Percentiles rank a stretch among this genome's conserved stretches.
These are phyloP conservation scores for Meriones psammophilus DNA, from an alignment of 2,797 vertebrate species.

Conservation along the genomic window DNA sequence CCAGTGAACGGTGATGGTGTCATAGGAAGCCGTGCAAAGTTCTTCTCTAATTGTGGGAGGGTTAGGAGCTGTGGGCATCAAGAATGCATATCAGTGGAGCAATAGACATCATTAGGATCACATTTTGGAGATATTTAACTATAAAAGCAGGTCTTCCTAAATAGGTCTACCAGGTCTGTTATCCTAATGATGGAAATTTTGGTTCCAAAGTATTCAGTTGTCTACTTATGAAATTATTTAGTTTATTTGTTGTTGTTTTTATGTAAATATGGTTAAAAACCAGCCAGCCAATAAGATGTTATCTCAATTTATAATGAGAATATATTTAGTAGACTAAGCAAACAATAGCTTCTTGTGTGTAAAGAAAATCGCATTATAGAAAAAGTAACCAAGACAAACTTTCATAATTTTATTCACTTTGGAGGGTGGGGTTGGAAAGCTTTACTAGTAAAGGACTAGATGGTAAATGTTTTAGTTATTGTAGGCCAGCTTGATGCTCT, in stretches of 20 bases:
- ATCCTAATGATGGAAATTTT: background rate
- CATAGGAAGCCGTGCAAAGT: slow-evolving; percentile 97
- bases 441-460: background rate
- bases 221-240: background rate
- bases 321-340: slow-evolving; percentile 43
- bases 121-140: background rate
- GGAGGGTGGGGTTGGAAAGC: background rate
- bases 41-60: slow-evolving; percentile 97
- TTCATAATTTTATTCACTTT: background rate
- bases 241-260: background rate
- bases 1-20: slow-evolving; percentile 99
- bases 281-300: background rate
- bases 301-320: background rate
- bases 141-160: slow-evolving; percentile 9
- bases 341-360: slow-evolving; percentile 4
- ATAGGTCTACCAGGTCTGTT: background rate
- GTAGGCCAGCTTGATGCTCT: background rate
- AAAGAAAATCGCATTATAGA: slow-evolving; percentile 26
- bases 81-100: slow-evolving; percentile 66
- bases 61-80: slow-evolving; percentile 92
- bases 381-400: slow-evolving; percentile 45
- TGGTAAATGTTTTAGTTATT: slow-evolving; percentile 1
- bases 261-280: background rate
- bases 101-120: background rate
- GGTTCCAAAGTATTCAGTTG: background rate